Evolutionary conservation across 1,140 invertebrate genomes (phyloP), one percentile per base, ranked within the genome.

Genomic region (Vanessa tameamea): DNA sequence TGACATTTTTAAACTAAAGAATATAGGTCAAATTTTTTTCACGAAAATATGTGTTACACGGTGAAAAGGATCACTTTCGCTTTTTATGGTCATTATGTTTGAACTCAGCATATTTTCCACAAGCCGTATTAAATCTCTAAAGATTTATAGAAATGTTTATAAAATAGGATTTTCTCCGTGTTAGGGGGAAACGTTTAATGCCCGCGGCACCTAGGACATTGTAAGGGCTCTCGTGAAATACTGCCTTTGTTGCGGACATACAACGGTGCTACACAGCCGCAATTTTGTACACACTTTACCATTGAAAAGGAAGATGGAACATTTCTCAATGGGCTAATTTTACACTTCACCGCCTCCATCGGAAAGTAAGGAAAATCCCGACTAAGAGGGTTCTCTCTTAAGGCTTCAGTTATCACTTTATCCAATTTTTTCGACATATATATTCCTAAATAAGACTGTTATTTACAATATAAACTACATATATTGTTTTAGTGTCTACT

Each of bases 271-370:
- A 71, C 63, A 51, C 66, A n/a, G 11, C 79, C 79, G 78, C 73
- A 83, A 80, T 81, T 77, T 76, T 66, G 78, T 69, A 81, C 77
- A 83, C 78, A 79, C 80, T 83, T 66, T 26, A 57, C 73, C 64
- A 79, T 61, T 74, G 70, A 78, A 81, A 72, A 75, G 76, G 72
- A 47, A 70, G 68, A 76, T 67, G 77, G 76, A 76, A 78, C 59
- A 67, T 80, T 82, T 81, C 81, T 82, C 76, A 78, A 83, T 81
- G 78, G 80, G 74, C 82, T 81, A 85, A 85, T 85, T 85, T 83
- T 78, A 77, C 73, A 82, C 79, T 84, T 78, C 79, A 82, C 65
- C 69, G 76, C 77, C 72, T 75, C 47, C 72, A 80, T 78, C 63
- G 69, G 65, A 47, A 71, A 64, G 72, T 55, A 68, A 50, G 26